Percentiles rank a stretch among this genome's conserved stretches.
phyloP scores from a whole-genome alignment of 2,888 invertebrate species.

The Heliconius ismenius region DNA sequence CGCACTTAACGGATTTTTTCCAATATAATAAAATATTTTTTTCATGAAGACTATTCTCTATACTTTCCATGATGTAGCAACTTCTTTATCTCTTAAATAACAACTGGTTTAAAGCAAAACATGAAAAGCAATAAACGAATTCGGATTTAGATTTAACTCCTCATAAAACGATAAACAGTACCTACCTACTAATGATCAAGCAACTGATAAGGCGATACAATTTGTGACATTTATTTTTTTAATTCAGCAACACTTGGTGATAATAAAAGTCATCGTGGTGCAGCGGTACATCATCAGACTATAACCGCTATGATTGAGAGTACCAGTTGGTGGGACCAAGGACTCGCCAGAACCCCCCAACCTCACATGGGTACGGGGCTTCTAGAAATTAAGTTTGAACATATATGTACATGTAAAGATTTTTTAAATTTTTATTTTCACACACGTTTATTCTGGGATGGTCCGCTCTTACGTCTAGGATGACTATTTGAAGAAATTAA shows the following conservation, averaged over 20 bases:
- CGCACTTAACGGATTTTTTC: too few species aligned
- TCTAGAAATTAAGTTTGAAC: too few species aligned
- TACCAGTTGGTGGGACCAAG: too few species aligned
- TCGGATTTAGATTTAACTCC: neutral
- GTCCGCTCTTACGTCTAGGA: too few species aligned
- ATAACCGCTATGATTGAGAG: too few species aligned
- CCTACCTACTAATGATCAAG: neutral
- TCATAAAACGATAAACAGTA: neutral
- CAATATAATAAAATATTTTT: neutral
- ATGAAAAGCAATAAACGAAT: neutral
- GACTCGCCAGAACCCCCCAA: too few species aligned
- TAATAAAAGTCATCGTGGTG: neutral
- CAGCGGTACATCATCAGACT: neutral
- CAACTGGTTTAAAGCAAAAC: neutral
- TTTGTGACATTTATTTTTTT: neutral
- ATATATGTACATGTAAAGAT: too few species aligned
- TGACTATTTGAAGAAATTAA: too few species aligned
- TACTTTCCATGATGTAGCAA: neutral
- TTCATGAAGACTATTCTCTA: neutral
- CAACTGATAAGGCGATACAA: neutral
- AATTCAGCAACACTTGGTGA: neutral
- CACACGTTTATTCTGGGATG: too few species aligned
- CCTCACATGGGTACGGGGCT: too few species aligned
- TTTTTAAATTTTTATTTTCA: too few species aligned
- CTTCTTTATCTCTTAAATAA: neutral